Conservation (phyloP, 1,140 invertebrate species). For the Papilio dardanus region DNA sequence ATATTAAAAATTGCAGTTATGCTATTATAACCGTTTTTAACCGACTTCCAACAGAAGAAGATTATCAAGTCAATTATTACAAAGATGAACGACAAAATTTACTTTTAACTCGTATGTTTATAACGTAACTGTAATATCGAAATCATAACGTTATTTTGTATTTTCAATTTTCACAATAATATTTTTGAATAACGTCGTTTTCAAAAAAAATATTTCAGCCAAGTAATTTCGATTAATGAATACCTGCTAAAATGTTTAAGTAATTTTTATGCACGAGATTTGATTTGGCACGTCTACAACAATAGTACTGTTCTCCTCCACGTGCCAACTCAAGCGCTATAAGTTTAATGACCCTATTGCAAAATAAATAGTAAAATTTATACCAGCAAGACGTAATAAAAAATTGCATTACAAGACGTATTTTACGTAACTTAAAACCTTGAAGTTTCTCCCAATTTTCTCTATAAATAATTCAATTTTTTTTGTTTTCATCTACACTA, state of each 20-base stretch:
- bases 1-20: not conserved
- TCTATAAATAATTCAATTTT: not conserved
- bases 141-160: too few species aligned
- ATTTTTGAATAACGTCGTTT: too few species aligned
- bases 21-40: too few species aligned
- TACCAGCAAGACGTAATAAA: not conserved
- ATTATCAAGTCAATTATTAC: too few species aligned
- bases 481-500: not conserved
- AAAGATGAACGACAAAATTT: too few species aligned
- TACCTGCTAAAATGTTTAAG: not conserved
- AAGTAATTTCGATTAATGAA: too few species aligned
- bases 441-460: slow-evolving; percentile 14
- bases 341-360: slow-evolving; percentile 18
- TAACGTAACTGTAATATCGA: too few species aligned
- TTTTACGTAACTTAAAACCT: slow-evolving; percentile 13
- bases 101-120: too few species aligned
- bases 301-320: not conserved
- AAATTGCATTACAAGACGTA: not conserved
- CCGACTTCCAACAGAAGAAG: too few species aligned
- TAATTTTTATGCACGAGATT: not conserved
- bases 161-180: too few species aligned
- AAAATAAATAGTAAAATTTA: slow-evolving; percentile 2
- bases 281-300: not conserved
- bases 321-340: not conserved
- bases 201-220: not conserved